phyloP scores from a whole-genome alignment of 2,888 invertebrate genomes.

The Oithona nana region DNA sequence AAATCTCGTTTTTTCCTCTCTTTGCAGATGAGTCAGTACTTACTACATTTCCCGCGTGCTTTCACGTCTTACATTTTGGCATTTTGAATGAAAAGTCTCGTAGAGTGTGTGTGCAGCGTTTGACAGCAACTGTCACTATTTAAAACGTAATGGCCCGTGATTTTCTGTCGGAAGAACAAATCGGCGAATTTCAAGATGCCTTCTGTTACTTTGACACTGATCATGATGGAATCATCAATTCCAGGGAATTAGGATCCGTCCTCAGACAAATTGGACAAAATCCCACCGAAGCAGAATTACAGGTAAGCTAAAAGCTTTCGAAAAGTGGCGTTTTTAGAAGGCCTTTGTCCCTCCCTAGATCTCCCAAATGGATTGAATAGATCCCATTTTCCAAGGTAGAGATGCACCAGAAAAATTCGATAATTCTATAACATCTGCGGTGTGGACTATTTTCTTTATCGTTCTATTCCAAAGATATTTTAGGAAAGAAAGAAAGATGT shows the following conservation, averaged over 20 bases:
- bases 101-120: too few relatives aligned
- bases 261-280: slow-evolving; percentile 12
- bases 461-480: too few relatives aligned
- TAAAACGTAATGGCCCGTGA: slow-evolving; percentile 3
- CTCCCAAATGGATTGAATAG: too few relatives aligned
- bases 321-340: background rate
- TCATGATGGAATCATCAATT: slow-evolving; percentile 13
- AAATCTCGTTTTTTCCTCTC: background rate
- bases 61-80: too few relatives aligned
- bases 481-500: too few relatives aligned
- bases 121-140: background rate
- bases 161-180: slow-evolving; percentile 13
- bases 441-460: too few relatives aligned
- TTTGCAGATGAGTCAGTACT: background rate
- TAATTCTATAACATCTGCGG: too few relatives aligned
- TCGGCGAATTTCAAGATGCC: slow-evolving; percentile 14
- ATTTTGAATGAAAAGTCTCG: too few relatives aligned
- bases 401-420: too few relatives aligned
- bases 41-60: too few relatives aligned
- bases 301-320: slow-evolving; percentile 6
- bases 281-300: slow-evolving; percentile 16
- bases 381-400: too few relatives aligned
- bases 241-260: slow-evolving; percentile 6
- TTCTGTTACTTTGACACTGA: slow-evolving; percentile 15
- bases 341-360: background rate